Base-by-base conservation (phyloP, 2,888 invertebrate species). In the Phymatocera aterrima region DNA sequence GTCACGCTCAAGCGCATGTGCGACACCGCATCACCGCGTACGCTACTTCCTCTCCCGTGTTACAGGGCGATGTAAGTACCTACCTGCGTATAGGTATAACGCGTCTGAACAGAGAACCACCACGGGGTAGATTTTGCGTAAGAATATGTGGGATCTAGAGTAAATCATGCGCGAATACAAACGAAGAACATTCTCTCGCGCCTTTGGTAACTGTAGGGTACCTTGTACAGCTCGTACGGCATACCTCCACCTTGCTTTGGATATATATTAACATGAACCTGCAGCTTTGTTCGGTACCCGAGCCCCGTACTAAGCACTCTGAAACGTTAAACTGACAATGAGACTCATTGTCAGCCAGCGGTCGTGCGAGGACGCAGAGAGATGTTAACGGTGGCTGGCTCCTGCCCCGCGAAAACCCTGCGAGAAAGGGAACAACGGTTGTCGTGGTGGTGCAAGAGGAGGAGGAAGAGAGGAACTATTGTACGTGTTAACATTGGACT, bases 1-100 rank as follows among this genome's bases (percentile, higher is more conserved):
- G 83, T 84, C 83, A 84, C 74, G 77, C 48, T 43, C 37, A 15
- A 43, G 12, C 65, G 61, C 77, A 57, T 43, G 43, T 61, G 77
- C 43, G 40, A 37, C 79, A 54, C 57, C 37, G 31, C 61, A 37
- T 37, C 37, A 64, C 37, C 34, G 61, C 34, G 24, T 51, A 15
- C n/a, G 37, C 34, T 57, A 15, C 34, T 18, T 64, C 61, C 18
- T 6, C 31, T 78, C 46, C 72, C 15, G 60, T 64, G 60, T 34
- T 75, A 57, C 28, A 57, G 57, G 28, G 28, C 24, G 12, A 57
- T 10, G 3, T 21, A 28, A 24, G n/a, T n/a, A n/a, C n/a, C n/a
- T n/a, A n/a, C n/a, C n/a, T n/a, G n/a, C n/a, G n/a, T n/a, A n/a
- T n/a, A n/a, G n/a, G n/a, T n/a, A n/a, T n/a, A n/a, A n/a, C n/a